Conservation (phyloP, 1,140 invertebrate species). For the Polyergus mexicanus region DNA sequence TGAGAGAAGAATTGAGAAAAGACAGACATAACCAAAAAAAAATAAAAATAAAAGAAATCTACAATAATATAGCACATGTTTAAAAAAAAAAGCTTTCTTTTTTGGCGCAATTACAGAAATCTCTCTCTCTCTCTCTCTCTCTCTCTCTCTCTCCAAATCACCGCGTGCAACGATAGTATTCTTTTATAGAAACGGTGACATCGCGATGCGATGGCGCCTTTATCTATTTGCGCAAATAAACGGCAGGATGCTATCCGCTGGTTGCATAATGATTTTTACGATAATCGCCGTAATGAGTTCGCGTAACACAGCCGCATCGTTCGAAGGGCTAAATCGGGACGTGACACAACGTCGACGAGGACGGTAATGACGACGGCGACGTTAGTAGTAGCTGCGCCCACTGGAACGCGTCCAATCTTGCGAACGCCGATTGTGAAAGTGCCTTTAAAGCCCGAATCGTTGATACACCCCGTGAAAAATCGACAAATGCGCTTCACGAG, state of each 20-base stretch:
- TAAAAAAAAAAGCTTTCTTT: neutral
- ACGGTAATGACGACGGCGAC: neutral
- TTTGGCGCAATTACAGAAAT: neutral
- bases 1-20: no score
- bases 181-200: neutral
- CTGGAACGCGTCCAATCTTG: slow-evolving; percentile 66
- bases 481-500: slow-evolving; percentile 16
- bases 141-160: neutral
- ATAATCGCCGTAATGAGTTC: slow-evolving; percentile 37
- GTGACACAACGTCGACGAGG: slow-evolving; percentile 18
- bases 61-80: no score
- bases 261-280: slow-evolving; percentile 61
- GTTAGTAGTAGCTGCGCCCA: neutral
- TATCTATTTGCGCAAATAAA: slow-evolving; percentile 57
- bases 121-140: no score
- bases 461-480: slow-evolving; percentile 58
- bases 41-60: no score
- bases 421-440: slow-evolving; percentile 63
- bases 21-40: no score
- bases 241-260: slow-evolving; percentile 36
- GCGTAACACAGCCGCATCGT: neutral
- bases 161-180: neutral
- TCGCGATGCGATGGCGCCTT: slow-evolving; percentile 1
- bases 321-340: slow-evolving; percentile 51
- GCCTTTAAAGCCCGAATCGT: slow-evolving; percentile 32